Evolutionary conservation across 2,113 vertebrate species (phyloP).

Genomic region (Gopherus evgoodei): DNA sequence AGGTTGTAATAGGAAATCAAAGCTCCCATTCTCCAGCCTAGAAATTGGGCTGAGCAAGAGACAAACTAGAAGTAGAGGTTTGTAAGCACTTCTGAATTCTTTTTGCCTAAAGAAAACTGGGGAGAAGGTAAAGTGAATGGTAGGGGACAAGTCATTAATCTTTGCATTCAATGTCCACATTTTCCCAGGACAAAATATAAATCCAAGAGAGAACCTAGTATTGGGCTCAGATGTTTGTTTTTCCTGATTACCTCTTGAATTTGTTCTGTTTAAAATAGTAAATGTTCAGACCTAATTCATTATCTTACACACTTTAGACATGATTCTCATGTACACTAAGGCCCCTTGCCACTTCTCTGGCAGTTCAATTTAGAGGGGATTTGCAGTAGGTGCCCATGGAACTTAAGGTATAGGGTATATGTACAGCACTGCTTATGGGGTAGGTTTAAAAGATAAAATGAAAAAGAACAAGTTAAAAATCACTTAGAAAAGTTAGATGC

Average conservation of each 20-base stretch:
- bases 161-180: slow-evolving; percentile 51
- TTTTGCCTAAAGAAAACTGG: slow-evolving; percentile 15
- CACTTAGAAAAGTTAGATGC: too few species aligned
- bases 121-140: neutral
- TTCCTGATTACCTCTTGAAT: slow-evolving; percentile 60
- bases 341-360: slow-evolving; percentile 19
- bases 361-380: slow-evolving; percentile 38
- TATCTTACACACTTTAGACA: slow-evolving; percentile 52
- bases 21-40: slow-evolving; percentile 47
- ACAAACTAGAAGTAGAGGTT: slow-evolving; percentile 22
- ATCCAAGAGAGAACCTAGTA: slow-evolving; percentile 48
- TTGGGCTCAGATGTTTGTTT: slow-evolving; percentile 62
- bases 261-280: slow-evolving; percentile 67
- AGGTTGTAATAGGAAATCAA: slow-evolving; percentile 12
- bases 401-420: neutral
- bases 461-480: too few species aligned
- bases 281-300: slow-evolving; percentile 63
- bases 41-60: slow-evolving; percentile 23
- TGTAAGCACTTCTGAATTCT: neutral
- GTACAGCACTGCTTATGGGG: too few species aligned
- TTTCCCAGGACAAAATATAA: slow-evolving; percentile 47
- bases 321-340: slow-evolving; percentile 58
- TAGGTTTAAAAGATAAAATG: too few species aligned
- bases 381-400: slow-evolving; percentile 28
- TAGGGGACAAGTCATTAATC: slow-evolving; percentile 37